A percentile compares a stretch with the other conserved stretches of the same genome.
phyloP scores from a whole-genome alignment of 2,113 vertebrate species.

The Bombycilla garrulus region DNA sequence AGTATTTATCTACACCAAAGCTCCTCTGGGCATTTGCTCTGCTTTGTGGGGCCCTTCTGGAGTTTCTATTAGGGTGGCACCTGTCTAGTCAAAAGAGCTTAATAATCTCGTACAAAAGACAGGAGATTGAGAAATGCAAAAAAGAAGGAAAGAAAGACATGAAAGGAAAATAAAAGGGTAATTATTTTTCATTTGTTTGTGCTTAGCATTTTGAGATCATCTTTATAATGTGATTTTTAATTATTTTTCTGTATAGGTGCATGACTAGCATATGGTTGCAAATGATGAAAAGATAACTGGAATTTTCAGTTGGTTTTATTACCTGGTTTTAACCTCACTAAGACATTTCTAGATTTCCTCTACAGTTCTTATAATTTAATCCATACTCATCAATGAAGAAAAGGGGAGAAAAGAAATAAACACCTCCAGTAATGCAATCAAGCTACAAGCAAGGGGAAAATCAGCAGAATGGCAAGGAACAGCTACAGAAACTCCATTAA shows the following conservation, averaged over 20 bases:
- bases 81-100: neutral
- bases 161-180: neutral
- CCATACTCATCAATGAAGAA: neutral
- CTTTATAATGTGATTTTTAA: neutral
- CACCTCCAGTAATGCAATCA: neutral
- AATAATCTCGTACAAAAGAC: neutral
- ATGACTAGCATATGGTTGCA: neutral
- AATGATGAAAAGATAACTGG: neutral
- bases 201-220: neutral
- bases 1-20: neutral
- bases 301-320: neutral
- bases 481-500: neutral
- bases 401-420: constrained; percentile 10
- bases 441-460: neutral
- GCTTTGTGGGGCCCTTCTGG: neutral
- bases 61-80: neutral
- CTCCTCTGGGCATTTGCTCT: neutral
- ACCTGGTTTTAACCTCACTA: neutral
- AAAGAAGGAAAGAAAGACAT: neutral
- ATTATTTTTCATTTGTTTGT: neutral
- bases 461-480: neutral
- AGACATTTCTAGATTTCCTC: neutral
- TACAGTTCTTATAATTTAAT: neutral
- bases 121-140: neutral
- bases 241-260: neutral